A percentile compares a stretch with the other conserved stretches of the same genome.
phyloP scores from a whole-genome alignment of 2,888 invertebrate species.

The Hypomecis punctinalis region DNA sequence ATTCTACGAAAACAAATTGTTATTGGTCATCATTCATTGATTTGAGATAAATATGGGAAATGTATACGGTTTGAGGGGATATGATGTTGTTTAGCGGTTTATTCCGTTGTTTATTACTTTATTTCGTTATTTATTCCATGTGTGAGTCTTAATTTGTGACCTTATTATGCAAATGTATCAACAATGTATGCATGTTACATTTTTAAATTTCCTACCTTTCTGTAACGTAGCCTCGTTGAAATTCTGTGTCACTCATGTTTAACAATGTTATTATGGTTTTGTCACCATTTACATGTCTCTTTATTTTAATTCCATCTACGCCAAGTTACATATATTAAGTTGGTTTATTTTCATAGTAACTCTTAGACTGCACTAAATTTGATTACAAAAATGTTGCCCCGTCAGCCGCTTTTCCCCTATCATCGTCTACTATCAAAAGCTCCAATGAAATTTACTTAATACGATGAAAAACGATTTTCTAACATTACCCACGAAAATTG shows the following conservation, averaged over 20 bases:
- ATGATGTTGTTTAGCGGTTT: neutral
- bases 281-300: neutral
- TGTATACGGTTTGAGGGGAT: conserved; percentile 3
- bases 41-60: conserved; percentile 12
- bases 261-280: conserved; percentile 13
- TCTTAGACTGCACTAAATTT: no score
- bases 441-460: conserved; percentile 31
- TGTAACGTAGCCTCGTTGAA: neutral
- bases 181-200: conserved; percentile 16
- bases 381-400: neutral
- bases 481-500: conserved; percentile 52
- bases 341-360: no score
- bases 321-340: no score
- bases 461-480: conserved; percentile 47
- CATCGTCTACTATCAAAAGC: conserved; percentile 14
- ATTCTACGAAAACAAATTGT: conserved; percentile 20
- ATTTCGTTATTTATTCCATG: neutral
- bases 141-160: neutral
- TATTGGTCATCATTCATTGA: conserved; percentile 18
- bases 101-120: neutral
- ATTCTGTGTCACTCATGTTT: neutral
- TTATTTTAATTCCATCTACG: no score
- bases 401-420: conserved; percentile 2
- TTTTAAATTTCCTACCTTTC: conserved; percentile 24
- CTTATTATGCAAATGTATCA: conserved; percentile 11